Conservation (phyloP, 2,888 invertebrate genomes). For the Acheta domesticus region DNA sequence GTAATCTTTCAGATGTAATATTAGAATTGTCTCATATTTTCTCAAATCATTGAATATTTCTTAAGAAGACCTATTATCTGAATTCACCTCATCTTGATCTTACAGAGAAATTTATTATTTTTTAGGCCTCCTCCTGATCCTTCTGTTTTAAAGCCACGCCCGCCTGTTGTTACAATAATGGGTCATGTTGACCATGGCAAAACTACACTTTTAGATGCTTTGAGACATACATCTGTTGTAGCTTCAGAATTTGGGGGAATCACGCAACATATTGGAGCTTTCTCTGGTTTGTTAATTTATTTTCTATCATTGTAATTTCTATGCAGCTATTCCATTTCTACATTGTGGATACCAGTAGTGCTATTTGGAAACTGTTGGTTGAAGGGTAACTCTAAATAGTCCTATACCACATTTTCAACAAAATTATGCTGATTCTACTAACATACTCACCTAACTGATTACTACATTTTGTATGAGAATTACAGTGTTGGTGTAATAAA, state of each 20-base stretch:
- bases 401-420: neutral
- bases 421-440: neutral
- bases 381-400: neutral
- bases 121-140: conserved; percentile 54
- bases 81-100: too few relatives aligned
- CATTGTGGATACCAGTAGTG: neutral
- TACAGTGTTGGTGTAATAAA: too few relatives aligned
- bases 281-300: conserved; percentile 60
- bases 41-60: too few relatives aligned
- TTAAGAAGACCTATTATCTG: too few relatives aligned
- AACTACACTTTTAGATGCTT: conserved; percentile 88
- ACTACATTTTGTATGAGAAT: too few relatives aligned
- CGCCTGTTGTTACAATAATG: conserved; percentile 97
- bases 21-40: too few relatives aligned
- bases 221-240: conserved; percentile 82
- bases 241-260: conserved; percentile 96
- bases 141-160: conserved; percentile 65
- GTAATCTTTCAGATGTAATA: too few relatives aligned
- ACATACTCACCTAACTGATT: too few relatives aligned
- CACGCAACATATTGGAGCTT: conserved; percentile 98
- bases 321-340: neutral
- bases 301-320: neutral
- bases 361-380: neutral
- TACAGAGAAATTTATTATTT: too few relatives aligned
- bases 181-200: conserved; percentile 99